These are phyloP conservation scores for Camptogramma bilineatum DNA, from an alignment of 2,888 invertebrate species.

Conservation along the genomic window DNA sequence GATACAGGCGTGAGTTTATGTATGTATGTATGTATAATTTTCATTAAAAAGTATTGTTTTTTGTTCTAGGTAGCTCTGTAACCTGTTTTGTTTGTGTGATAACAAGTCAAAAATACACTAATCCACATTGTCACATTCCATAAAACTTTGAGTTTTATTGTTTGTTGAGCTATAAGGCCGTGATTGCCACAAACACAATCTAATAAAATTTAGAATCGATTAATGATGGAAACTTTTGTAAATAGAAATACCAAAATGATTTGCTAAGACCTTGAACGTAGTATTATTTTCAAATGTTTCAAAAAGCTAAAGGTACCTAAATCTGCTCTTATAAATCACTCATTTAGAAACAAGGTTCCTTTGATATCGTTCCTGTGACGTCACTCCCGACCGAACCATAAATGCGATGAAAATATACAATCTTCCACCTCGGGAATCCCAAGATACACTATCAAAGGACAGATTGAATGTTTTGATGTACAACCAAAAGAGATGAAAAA, in stretches of 20 bases:
- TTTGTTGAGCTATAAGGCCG: too few relatives aligned
- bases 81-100: too few relatives aligned
- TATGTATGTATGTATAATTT: too few relatives aligned
- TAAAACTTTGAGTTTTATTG: too few relatives aligned
- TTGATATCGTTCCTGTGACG: slow-evolving; percentile 16
- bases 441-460: slow-evolving; percentile 30
- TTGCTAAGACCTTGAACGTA: neutral
- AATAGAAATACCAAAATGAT: neutral
- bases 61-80: too few relatives aligned
- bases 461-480: slow-evolving; percentile 9
- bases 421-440: slow-evolving; percentile 29
- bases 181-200: too few relatives aligned
- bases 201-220: too few relatives aligned
- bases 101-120: too few relatives aligned
- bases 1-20: too few relatives aligned
- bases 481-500: slow-evolving; percentile 4
- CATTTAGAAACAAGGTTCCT: slow-evolving; percentile 30
- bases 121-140: too few relatives aligned
- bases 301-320: neutral
- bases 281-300: neutral
- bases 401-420: slow-evolving; percentile 27
- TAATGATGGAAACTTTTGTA: too few relatives aligned
- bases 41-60: too few relatives aligned
- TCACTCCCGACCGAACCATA: slow-evolving; percentile 18
- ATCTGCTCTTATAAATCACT: slow-evolving; percentile 17